phyloP scores from a whole-genome alignment of 1,140 invertebrate species.

The Brachionus asplanchnoidis region DNA sequence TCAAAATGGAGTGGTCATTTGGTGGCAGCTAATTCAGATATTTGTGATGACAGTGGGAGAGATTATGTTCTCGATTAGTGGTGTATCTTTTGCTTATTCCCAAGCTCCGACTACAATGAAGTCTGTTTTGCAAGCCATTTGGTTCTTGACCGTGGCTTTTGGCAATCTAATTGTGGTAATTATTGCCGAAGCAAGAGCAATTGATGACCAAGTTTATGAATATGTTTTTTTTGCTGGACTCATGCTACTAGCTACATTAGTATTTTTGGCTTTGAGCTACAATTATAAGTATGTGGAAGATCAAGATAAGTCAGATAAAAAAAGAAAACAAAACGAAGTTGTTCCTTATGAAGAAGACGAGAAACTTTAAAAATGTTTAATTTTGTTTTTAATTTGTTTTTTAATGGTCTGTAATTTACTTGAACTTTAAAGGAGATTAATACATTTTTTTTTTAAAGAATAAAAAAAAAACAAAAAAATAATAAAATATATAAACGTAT shows the following conservation, averaged over 20 bases:
- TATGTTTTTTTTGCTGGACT: constrained; percentile 80
- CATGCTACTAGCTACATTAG: constrained; percentile 73
- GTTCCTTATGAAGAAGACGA: not conserved
- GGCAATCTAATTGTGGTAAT: constrained; percentile 85
- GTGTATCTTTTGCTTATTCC: constrained; percentile 81
- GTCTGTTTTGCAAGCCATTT: constrained; percentile 78
- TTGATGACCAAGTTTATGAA: constrained; percentile 60
- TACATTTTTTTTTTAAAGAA: not conserved
- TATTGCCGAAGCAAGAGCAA: constrained; percentile 64
- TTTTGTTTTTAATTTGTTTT: not conserved
- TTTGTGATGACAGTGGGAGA: constrained; percentile 75
- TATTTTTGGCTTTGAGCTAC: constrained; percentile 71
- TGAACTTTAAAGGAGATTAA: not conserved
- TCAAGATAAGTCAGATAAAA: not conserved
- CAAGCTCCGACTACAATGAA: constrained; percentile 85
- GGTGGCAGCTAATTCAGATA: constrained; percentile 80
- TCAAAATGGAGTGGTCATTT: constrained; percentile 63
- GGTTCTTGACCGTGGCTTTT: constrained; percentile 79
- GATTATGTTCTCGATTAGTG: constrained; percentile 83
- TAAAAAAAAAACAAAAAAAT: not conserved
- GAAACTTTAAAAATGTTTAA: not conserved
- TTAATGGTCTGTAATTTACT: not conserved
- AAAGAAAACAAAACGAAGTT: not conserved
- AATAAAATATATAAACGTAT: too few relatives aligned
- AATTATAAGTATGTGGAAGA: constrained; percentile 55